A percentile compares a stretch with the other conserved stretches of the same genome.
Conservation (phyloP, 1,140 invertebrate genomes). For the Drosophila baimaii region DNA sequence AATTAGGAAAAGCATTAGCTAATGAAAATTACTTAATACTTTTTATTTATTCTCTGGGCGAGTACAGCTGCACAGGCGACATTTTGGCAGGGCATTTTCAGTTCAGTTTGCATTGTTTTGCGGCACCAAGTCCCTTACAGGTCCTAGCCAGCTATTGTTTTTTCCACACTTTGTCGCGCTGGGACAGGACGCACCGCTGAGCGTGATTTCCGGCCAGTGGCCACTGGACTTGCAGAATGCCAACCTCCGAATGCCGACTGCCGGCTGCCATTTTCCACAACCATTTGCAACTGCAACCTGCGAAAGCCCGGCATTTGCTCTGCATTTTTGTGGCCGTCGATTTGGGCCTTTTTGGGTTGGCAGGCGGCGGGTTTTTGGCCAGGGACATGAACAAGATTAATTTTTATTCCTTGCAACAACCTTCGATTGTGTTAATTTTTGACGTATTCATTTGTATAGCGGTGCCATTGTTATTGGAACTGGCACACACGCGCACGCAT, state of each 20-base stretch:
- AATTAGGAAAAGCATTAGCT: not conserved
- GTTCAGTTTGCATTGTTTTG: slow-evolving; percentile 7
- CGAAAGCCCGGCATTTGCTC: slow-evolving; percentile 13
- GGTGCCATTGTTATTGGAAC: slow-evolving; percentile 26
- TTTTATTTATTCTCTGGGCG: not conserved
- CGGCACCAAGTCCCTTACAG: not conserved
- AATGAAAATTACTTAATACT: not conserved
- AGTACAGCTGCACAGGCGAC: not conserved
- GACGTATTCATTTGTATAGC: slow-evolving; percentile 48
- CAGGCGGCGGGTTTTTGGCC: not conserved
- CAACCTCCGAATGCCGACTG: slow-evolving; percentile 2
- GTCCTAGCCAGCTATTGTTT: slow-evolving; percentile 44
- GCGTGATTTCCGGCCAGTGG: slow-evolving; percentile 74
- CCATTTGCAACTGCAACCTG: slow-evolving; percentile 21
- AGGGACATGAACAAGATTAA: slow-evolving; percentile 24
- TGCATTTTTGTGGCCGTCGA: slow-evolving; percentile 34
- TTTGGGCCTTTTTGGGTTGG: slow-evolving; percentile 36
- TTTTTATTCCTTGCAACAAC: slow-evolving; percentile 36
- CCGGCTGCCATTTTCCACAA: slow-evolving; percentile 14
- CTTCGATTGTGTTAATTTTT: slow-evolving; percentile 66
- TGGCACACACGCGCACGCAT: slow-evolving; percentile 2
- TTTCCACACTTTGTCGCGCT: slow-evolving; percentile 59
- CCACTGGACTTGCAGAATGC: slow-evolving; percentile 30
- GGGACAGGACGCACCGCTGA: slow-evolving; percentile 47
- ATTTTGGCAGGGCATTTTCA: slow-evolving; percentile 1